Percentiles rank a stretch among this genome's conserved stretches.
These are phyloP conservation scores for Cryptus viduatorius DNA, from an alignment of 2,888 invertebrate genomes.

Conservation along the genomic window DNA sequence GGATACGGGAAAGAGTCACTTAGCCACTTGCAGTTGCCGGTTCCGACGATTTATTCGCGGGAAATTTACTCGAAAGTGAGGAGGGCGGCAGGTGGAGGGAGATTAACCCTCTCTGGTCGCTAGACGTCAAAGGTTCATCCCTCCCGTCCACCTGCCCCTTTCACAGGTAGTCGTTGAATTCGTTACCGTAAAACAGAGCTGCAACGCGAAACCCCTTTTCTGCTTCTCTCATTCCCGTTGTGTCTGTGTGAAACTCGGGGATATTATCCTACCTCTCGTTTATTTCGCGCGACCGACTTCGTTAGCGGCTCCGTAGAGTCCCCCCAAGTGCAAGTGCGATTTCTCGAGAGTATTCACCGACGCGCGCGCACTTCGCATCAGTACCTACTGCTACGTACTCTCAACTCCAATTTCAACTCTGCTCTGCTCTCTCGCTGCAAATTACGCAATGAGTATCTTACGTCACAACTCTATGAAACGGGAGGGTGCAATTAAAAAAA, in stretches of 20 bases:
- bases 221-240: conserved; percentile 41
- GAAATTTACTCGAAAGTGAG: neutral
- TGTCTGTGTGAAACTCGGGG: conserved; percentile 8
- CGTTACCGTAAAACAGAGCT: conserved; percentile 41
- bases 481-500: conserved; percentile 18
- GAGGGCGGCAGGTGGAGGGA: neutral
- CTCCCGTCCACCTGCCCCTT: neutral
- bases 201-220: conserved; percentile 55
- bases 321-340: conserved; percentile 28
- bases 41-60: conserved; percentile 49
- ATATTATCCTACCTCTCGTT: conserved; percentile 47
- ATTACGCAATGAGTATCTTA: conserved; percentile 48
- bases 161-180: conserved; percentile 46
- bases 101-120: conserved; percentile 44
- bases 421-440: conserved; percentile 29
- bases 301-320: conserved; percentile 19
- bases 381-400: neutral
- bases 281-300: conserved; percentile 48
- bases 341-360: conserved; percentile 36
- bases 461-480: conserved; percentile 12
- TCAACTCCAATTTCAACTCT: neutral
- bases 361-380: conserved; percentile 1
- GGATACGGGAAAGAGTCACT: conserved; percentile 26
- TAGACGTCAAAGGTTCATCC: conserved; percentile 55
- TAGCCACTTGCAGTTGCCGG: conserved; percentile 47